A percentile compares a stretch with the other conserved stretches of the same genome.
phyloP scores from a whole-genome alignment of 1,140 invertebrate species.

The Akabosia matsudoensis region DNA sequence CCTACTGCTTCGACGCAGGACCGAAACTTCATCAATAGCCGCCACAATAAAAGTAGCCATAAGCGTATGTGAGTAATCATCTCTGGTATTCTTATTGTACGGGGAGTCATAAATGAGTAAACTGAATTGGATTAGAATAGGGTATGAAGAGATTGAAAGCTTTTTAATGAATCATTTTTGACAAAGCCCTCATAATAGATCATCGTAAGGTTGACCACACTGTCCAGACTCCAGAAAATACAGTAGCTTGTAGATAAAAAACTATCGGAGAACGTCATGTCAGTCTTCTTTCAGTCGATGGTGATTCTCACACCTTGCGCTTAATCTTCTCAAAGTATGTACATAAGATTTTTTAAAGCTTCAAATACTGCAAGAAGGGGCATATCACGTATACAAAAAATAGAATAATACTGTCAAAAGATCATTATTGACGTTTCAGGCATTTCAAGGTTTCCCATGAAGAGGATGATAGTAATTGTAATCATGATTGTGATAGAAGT shows the following conservation, averaged over 20 bases:
- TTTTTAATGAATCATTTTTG: constrained; percentile 1
- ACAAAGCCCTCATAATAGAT: background rate
- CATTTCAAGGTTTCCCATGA: background rate
- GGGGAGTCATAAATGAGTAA: background rate
- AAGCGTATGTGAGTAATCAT: background rate
- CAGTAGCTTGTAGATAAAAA: background rate
- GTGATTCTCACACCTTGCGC: background rate
- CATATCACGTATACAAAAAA: too few relatives aligned
- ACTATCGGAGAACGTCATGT: background rate
- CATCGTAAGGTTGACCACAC: background rate
- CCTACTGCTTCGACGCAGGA: background rate
- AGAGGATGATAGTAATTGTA: background rate
- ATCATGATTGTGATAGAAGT: background rate
- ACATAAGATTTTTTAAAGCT: too few relatives aligned
- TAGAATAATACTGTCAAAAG: background rate
- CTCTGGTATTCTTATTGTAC: background rate
- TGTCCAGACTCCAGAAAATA: background rate
- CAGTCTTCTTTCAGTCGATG: background rate
- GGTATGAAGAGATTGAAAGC: background rate
- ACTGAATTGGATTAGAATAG: background rate
- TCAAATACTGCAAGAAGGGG: too few relatives aligned
- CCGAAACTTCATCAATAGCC: too few relatives aligned
- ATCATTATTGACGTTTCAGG: background rate
- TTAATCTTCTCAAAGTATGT: background rate
- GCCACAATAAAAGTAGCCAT: too few relatives aligned